phyloP scores from a whole-genome alignment of 2,888 invertebrate genomes.

The Priapulus caudatus region DNA sequence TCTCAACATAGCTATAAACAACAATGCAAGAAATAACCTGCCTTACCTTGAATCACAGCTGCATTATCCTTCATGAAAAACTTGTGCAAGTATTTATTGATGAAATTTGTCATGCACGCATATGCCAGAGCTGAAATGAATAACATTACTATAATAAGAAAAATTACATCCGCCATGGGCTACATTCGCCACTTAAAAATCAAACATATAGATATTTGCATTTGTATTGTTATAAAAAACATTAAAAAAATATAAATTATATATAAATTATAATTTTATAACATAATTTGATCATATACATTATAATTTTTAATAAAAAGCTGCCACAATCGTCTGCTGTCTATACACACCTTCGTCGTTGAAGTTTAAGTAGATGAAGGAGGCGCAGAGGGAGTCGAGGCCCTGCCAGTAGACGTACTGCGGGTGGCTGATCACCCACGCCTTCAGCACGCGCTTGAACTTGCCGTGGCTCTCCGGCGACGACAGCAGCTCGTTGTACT shows the following conservation, averaged over 20 bases:
- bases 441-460: conserved; percentile 81
- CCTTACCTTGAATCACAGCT: conserved; percentile 71
- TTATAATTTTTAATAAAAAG: too few species aligned
- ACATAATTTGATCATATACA: too few species aligned
- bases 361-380: conserved; percentile 90
- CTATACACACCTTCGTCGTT: conserved; percentile 69
- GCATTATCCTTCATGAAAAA: conserved; percentile 97
- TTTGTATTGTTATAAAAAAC: conserved; percentile 7
- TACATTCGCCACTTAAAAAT: too few species aligned
- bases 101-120: conserved; percentile 84
- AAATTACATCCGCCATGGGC: too few species aligned
- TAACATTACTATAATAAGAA: too few species aligned
- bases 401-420: conserved; percentile 99
- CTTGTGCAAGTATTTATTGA: conserved; percentile 88
- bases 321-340: too few species aligned
- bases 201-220: conserved; percentile 7
- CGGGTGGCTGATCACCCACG: conserved; percentile 86
- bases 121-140: conserved; percentile 71
- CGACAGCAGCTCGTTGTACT: conserved; percentile 90
- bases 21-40: too few species aligned
- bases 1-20: too few species aligned
- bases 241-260: background rate
- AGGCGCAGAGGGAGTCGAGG: conserved; percentile 90
- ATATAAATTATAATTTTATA: background rate
- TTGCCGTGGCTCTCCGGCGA: conserved; percentile 84